Base-by-base conservation (phyloP, 1,140 invertebrate species). In the Pogonognathellus flavescens region DNA sequence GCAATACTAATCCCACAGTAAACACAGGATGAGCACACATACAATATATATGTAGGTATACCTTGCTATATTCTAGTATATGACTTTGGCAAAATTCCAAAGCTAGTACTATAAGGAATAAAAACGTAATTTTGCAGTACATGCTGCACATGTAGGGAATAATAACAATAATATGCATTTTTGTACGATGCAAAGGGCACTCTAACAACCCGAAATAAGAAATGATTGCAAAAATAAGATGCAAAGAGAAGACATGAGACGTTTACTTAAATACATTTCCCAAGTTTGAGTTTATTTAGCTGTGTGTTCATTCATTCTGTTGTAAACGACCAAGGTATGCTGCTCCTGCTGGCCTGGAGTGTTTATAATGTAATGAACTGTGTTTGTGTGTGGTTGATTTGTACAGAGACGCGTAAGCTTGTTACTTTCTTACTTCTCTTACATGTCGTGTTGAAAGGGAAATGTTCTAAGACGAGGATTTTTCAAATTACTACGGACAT, bases 401-500 rank as follows among this genome's bases (percentile, higher is more conserved):
- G 41, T 76, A 3, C 31, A 41, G 2, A 41, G 31, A 41, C 31
- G 31, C 31, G n/a, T n/a, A 41, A 6, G 31, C 31, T 41, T 41
- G 31, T 41, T 41, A 6, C 31, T 41, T 41, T 41, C 31, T 41
- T 41, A 41, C 31, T n/a, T n/a, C n/a, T n/a, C n/a, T n/a, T n/a
- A 41, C n/a, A 49, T 50, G 70, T 76, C 31, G 14, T 76, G 70
- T 76, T 76, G 70, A 76, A 76, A 76, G 70, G 70, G 70, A 76
- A 76, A 76, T 76, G 70, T 76, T 76, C 31, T 11, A 50, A 76
- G 70, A 70, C 59, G 22, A 60, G 18, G 22, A 10, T 60, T 60
- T 18, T 60, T 22, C 22, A 16, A 31, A 31, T 66, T 14, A 11
- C 13, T 18, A 49, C 25, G 10, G n/a, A 16, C 70, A 76, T 13